phyloP scores from a whole-genome alignment of 2,797 vertebrate genomes.

The Rhodeus uyekii region DNA sequence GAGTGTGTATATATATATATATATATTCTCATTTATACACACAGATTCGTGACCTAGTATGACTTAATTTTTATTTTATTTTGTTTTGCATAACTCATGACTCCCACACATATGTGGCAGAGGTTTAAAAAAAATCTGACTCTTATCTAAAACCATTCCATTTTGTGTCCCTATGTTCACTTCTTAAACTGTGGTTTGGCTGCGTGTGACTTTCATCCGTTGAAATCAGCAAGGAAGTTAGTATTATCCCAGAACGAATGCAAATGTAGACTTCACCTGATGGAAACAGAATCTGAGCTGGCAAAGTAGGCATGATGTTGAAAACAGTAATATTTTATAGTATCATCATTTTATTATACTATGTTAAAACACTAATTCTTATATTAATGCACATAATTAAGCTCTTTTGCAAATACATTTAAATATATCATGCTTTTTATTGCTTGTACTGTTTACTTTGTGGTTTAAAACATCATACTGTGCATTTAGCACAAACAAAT shows the following conservation, averaged over 20 bases:
- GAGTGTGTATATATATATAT: not conserved
- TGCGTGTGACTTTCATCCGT: not conserved
- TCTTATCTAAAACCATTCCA: not conserved
- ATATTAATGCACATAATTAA: not conserved
- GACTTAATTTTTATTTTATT: not conserved
- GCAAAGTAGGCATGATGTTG: not conserved
- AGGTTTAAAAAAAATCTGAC: slow-evolving; percentile 3
- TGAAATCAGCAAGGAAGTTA: not conserved
- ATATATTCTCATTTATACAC: not conserved
- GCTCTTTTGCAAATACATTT: not conserved
- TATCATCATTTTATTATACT: no score
- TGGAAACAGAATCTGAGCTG: not conserved
- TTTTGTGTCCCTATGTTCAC: not conserved
- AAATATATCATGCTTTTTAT: slow-evolving; percentile 10
- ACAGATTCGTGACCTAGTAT: slow-evolving; percentile 8
- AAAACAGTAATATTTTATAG: not conserved
- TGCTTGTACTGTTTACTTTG: not conserved
- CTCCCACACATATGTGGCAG: slow-evolving; percentile 23
- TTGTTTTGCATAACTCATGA: not conserved
- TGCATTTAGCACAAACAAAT: not conserved
- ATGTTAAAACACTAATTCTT: slow-evolving; percentile 15
- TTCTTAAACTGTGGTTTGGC: not conserved
- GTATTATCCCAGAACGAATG: not conserved
- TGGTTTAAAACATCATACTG: not conserved
- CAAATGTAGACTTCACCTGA: not conserved